Percentiles rank a stretch among this genome's conserved stretches.
Conservation (phyloP, 2,797 vertebrate genomes). For the Notolabrus celidotus region DNA sequence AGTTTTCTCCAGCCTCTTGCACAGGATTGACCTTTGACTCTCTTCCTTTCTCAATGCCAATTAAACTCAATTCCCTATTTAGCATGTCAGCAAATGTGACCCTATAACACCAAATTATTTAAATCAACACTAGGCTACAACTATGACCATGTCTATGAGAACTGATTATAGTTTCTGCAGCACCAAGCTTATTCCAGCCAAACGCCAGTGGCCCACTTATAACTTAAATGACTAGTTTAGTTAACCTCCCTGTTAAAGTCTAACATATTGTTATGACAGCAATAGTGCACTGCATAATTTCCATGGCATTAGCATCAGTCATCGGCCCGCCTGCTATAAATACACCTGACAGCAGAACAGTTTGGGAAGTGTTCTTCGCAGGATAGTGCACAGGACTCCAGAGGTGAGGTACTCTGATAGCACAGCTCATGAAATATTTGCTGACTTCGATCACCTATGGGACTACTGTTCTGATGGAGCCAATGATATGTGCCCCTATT, state of each 20-base stretch:
- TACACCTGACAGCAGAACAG: slow-evolving; percentile 84
- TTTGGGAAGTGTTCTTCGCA: slow-evolving; percentile 77
- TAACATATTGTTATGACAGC: slow-evolving; percentile 86
- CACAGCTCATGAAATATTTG: slow-evolving; percentile 92
- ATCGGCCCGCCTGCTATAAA: slow-evolving; percentile 86
- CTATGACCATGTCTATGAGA: slow-evolving; percentile 28
- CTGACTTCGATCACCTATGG: slow-evolving; percentile 93
- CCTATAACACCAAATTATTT: slow-evolving; percentile 42
- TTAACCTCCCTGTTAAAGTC: slow-evolving; percentile 86
- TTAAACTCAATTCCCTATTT: slow-evolving; percentile 39
- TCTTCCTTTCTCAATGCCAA: slow-evolving; percentile 9
- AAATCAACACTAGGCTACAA: slow-evolving; percentile 54
- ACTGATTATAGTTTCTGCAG: slow-evolving; percentile 33
- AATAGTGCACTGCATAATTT: slow-evolving; percentile 86
- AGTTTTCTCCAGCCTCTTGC: slow-evolving; percentile 20
- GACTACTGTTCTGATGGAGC: slow-evolving; percentile 94
- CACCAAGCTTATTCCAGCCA: slow-evolving; percentile 52
- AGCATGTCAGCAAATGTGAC: slow-evolving; percentile 13
- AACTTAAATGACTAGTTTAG: slow-evolving; percentile 89
- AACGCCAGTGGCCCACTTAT: slow-evolving; percentile 85
- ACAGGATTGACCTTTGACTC: slow-evolving; percentile 38
- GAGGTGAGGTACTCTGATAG: slow-evolving; percentile 86
- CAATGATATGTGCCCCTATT: slow-evolving; percentile 94
- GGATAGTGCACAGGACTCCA: slow-evolving; percentile 85
- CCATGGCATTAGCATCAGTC: slow-evolving; percentile 88